Conservation (phyloP, 2,888 invertebrate genomes). For the Tenthredo scrophulariae region DNA sequence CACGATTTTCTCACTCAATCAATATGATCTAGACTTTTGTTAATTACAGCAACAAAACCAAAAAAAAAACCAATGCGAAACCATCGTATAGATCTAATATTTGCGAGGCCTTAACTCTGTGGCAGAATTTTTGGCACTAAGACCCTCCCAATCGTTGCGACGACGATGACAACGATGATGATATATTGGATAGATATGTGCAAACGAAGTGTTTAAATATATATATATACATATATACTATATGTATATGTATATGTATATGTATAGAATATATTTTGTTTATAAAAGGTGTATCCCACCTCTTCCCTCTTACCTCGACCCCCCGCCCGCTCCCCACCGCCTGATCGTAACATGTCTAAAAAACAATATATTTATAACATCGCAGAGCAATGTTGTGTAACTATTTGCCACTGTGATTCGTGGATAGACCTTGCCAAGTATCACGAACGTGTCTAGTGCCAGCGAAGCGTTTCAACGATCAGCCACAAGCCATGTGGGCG, state of each 20-base stretch:
- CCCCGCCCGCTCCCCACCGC: neutral
- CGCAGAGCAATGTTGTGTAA: slow-evolving; percentile 23
- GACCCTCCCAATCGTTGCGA: neutral
- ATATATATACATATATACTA: neutral
- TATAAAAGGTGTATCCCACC: slow-evolving; percentile 3
- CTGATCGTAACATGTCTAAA: neutral
- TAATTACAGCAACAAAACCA: neutral
- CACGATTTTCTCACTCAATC: neutral
- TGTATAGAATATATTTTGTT: neutral
- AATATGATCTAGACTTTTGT: neutral
- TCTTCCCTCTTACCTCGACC: neutral
- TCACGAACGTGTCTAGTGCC: slow-evolving; percentile 16
- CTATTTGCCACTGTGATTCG: slow-evolving; percentile 3
- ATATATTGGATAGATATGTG: neutral
- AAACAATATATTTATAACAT: slow-evolving; percentile 24
- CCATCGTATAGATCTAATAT: neutral
- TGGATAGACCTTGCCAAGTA: slow-evolving; percentile 34
- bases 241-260: neutral
- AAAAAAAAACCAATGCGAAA: neutral
- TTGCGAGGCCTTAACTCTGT: neutral
- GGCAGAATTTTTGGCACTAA: neutral
- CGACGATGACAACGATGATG: neutral
- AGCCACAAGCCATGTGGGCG: slow-evolving; percentile 46
- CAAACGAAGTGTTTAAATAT: neutral
- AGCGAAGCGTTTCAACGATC: slow-evolving; percentile 34